phyloP scores from a whole-genome alignment of 2,888 invertebrate species.

The Tipula unca region DNA sequence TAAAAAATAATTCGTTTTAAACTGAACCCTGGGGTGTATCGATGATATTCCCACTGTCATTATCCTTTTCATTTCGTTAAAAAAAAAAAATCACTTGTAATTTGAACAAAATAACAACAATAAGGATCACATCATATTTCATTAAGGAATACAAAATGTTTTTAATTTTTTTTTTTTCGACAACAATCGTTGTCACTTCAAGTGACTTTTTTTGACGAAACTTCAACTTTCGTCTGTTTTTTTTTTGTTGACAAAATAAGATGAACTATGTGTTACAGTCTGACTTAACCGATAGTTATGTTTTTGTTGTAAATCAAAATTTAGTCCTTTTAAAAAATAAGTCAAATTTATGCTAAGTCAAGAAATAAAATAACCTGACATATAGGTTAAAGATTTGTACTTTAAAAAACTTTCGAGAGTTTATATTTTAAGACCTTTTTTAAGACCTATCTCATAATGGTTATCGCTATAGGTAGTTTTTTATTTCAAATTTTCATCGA shows the following conservation, averaged over 20 bases:
- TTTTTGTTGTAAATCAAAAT: neutral
- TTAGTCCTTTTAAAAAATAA: neutral
- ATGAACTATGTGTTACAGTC: neutral
- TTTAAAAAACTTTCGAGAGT: neutral
- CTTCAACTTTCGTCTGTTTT: neutral
- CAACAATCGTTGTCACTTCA: neutral
- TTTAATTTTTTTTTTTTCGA: neutral
- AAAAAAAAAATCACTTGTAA: neutral
- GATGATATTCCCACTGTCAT: neutral
- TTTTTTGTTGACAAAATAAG: neutral
- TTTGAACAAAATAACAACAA: neutral
- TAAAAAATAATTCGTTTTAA: neutral
- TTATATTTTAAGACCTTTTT: neutral
- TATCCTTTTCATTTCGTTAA: neutral
- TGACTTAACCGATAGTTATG: neutral
- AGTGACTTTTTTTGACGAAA: neutral
- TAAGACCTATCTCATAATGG: neutral
- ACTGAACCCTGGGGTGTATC: neutral
- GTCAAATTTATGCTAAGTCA: neutral
- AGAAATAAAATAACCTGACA: neutral
- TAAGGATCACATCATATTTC: slow-evolving; percentile 8
- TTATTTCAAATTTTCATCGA: neutral
- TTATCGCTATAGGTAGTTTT: neutral
- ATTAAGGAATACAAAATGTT: neutral
- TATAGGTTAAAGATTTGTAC: neutral